These are phyloP conservation scores for Amorpha juglandis DNA, from an alignment of 2,888 invertebrate genomes.

Conservation along the genomic window DNA sequence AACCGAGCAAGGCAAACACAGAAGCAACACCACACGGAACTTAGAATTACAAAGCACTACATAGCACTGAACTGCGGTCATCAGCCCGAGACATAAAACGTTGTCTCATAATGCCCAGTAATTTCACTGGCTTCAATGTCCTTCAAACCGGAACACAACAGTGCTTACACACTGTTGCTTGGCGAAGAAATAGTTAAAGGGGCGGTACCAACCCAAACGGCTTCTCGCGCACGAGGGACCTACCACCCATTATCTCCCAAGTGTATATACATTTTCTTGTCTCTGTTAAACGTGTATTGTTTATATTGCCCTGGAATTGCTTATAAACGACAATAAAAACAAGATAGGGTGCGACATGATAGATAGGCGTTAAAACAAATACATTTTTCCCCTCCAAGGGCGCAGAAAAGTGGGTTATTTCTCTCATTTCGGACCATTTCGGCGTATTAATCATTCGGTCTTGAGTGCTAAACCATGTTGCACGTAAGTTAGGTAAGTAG, in stretches of 20 bases:
- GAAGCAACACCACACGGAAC: too few relatives aligned
- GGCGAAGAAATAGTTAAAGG: too few relatives aligned
- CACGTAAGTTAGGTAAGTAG: conserved; percentile 40
- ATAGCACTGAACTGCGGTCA: too few relatives aligned
- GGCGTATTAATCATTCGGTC: conserved; percentile 70
- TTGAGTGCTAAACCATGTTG: conserved; percentile 75
- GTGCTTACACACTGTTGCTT: too few relatives aligned
- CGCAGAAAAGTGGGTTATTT: conserved; percentile 43
- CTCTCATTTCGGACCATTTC: conserved; percentile 47
- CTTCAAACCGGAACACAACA: too few relatives aligned
- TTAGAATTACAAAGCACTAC: too few relatives aligned
- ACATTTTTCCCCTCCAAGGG: conserved; percentile 49
- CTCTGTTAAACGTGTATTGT: background rate
- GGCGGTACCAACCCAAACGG: too few relatives aligned
- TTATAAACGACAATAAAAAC: conserved; percentile 33
- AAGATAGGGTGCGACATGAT: conserved; percentile 45
- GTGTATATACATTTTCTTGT: background rate
- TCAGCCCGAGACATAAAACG: too few relatives aligned
- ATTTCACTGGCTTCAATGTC: too few relatives aligned
- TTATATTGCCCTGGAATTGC: background rate
- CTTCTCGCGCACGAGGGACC: too few relatives aligned
- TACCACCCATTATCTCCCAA: background rate
- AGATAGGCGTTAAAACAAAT: conserved; percentile 57
- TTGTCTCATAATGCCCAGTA: too few relatives aligned
- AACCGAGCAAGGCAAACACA: too few relatives aligned